These are phyloP conservation scores for Lottia gigantea DNA, from an alignment of 2,888 invertebrate species.

Conservation along the genomic window DNA sequence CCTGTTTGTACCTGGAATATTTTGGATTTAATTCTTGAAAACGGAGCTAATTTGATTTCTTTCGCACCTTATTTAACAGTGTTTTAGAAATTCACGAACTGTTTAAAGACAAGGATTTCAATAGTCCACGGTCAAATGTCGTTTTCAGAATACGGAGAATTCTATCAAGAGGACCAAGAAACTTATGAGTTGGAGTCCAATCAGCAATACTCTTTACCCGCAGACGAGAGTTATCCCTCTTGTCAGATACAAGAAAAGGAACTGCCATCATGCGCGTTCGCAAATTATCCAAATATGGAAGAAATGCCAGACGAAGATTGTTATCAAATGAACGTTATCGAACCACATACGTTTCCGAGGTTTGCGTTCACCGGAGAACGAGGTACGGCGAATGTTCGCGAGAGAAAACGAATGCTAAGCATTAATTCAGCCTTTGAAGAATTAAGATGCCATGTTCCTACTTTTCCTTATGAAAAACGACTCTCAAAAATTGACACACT, in stretches of 20 bases:
- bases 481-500: conserved; percentile 98
- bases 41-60: too few relatives aligned
- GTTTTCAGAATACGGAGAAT: background rate
- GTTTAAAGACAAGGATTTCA: too few relatives aligned
- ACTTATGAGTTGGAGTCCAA: background rate
- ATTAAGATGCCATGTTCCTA: conserved; percentile 95
- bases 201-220: background rate
- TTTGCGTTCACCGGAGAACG: conserved; percentile 70
- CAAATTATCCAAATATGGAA: background rate
- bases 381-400: conserved; percentile 92
- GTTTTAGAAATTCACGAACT: too few relatives aligned
- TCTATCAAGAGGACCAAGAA: background rate
- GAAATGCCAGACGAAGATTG: background rate
- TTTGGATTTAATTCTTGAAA: too few relatives aligned
- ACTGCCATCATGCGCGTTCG: background rate
- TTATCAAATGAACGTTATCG: background rate
- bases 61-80: too few relatives aligned
- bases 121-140: too few relatives aligned
- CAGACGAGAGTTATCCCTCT: background rate
- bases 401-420: conserved; percentile 98
- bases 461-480: conserved; percentile 98
- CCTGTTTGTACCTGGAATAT: too few relatives aligned
- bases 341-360: background rate
- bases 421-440: conserved; percentile 94
- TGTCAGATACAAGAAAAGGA: conserved; percentile 3